A percentile compares a stretch with the other conserved stretches of the same genome.
Evolutionary conservation across 1,140 invertebrate species (phyloP).

Genomic region (Hetaerina americana): DNA sequence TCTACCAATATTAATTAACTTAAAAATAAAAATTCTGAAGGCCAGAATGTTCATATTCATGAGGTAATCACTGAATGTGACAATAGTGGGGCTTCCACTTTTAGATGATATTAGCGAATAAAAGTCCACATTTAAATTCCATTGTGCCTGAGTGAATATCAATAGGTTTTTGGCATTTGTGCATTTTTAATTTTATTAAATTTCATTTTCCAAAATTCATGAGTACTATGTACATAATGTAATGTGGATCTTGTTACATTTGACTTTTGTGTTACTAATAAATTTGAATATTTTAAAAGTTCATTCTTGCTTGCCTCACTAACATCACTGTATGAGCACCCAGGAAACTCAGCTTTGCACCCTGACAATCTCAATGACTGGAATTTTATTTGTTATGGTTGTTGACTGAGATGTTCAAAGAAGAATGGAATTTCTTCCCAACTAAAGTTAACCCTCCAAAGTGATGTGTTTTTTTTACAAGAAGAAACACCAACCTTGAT

Average conservation of each 20-base stretch:
- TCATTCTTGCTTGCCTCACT: neutral
- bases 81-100: neutral
- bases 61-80: neutral
- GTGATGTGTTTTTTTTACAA: neutral
- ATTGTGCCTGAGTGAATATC: neutral
- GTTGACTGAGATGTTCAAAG: neutral
- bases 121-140: neutral
- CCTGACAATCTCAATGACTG: neutral
- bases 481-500: neutral
- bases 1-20: neutral
- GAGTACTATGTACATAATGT: neutral
- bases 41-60: neutral
- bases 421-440: neutral
- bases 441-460: neutral
- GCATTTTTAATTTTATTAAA: neutral
- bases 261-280: neutral
- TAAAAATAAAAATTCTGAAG: neutral
- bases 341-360: no score
- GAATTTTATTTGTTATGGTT: neutral
- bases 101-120: neutral
- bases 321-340: neutral
- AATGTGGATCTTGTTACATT: neutral
- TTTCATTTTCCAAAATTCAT: conserved; percentile 1
- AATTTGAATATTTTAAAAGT: neutral
- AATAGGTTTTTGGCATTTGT: neutral